Base-by-base conservation (phyloP, 2,797 vertebrate genomes). In the Enteromius mattozi region DNA sequence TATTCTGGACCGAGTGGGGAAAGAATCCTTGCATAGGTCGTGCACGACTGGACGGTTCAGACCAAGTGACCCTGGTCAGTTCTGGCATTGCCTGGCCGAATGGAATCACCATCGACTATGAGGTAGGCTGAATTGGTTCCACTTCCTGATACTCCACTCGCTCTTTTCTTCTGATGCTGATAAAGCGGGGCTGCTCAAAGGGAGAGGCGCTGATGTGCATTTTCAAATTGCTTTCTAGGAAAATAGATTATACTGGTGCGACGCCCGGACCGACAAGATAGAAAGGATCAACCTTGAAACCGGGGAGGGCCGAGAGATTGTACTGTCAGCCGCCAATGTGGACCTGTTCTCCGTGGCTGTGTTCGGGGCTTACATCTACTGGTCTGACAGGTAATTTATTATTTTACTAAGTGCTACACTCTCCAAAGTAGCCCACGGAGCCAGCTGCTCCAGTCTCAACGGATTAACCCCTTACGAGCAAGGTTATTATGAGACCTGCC, bases 331-430 rank as follows among this genome's bases (percentile, higher is more conserved):
- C 91, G 96, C 96, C 96, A 99, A 98, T 88, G 97, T 98, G 92
- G 98, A 99, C 96, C 95, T 99, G 93, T 99, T 99, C 95, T 99
- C 98, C 21, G 96, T 99, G 71, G 96, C 97, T 14, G 97, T 99
- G 96, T 99, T 99, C 72, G 98, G 98, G 90, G 96, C 97, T 94
- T 99, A 98, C 95, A 98, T 99, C 96, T 99, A 99, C 96, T 99
- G 98, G 98, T 98, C 98, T 97, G 98, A 99, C 98, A 99, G 98
- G 98, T 99, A 98, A 98, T 98, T 97, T 96, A 96, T 97, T 97
- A 94, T 96, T 96, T 96, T 94, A 95, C 93, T 95, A 94, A 96
- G 93, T 93, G 93, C 95, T 95, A 91, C 89, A 94, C 93, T 91
- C 92, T 95, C 90, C 78, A 91, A 91, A 91, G 92, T 93, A 82